phyloP scores from a whole-genome alignment of 2,888 invertebrate species.

The Scaptomyza polygonia region DNA sequence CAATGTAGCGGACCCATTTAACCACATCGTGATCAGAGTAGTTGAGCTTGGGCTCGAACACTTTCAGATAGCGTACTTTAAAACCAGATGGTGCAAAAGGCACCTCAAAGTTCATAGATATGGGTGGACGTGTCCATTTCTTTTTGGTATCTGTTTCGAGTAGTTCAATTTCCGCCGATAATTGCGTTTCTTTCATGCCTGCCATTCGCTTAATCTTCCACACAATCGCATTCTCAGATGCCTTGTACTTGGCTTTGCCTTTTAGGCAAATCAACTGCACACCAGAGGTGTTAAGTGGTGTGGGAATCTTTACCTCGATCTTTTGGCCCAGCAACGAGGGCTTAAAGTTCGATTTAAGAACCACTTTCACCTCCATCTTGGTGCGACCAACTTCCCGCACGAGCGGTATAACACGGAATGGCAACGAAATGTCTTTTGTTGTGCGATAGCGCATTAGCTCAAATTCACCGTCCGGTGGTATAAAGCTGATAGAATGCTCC shows the following conservation, averaged over 20 bases:
- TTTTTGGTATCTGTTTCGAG: constrained; percentile 99
- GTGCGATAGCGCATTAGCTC: constrained; percentile 99
- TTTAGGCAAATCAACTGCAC: constrained; percentile 99
- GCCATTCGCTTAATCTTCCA: constrained; percentile 98
- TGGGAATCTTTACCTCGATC: constrained; percentile 99
- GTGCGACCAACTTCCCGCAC: constrained; percentile 99
- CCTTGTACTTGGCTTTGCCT: constrained; percentile 99
- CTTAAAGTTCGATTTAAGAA: constrained; percentile 99
- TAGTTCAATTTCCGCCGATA: constrained; percentile 99
- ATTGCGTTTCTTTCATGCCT: constrained; percentile 99
- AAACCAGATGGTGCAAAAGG: constrained; percentile 99
- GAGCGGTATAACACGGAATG: constrained; percentile 99
- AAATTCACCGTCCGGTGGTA: constrained; percentile 99
- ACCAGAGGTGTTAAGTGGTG: constrained; percentile 98
- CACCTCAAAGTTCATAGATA: constrained; percentile 99
- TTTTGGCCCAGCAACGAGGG: constrained; percentile 99
- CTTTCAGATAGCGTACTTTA: constrained; percentile 99
- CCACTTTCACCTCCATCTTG: constrained; percentile 99
- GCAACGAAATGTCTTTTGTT: constrained; percentile 99
- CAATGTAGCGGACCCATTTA: constrained; percentile 99
- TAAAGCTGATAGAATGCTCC: constrained; percentile 99
- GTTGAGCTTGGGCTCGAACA: constrained; percentile 99
- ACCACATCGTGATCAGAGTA: constrained; percentile 99
- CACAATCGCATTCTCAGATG: constrained; percentile 99
- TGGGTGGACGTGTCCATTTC: constrained; percentile 99